phyloP scores from a whole-genome alignment of 2,113 vertebrate species.

The Varanus komodoensis region DNA sequence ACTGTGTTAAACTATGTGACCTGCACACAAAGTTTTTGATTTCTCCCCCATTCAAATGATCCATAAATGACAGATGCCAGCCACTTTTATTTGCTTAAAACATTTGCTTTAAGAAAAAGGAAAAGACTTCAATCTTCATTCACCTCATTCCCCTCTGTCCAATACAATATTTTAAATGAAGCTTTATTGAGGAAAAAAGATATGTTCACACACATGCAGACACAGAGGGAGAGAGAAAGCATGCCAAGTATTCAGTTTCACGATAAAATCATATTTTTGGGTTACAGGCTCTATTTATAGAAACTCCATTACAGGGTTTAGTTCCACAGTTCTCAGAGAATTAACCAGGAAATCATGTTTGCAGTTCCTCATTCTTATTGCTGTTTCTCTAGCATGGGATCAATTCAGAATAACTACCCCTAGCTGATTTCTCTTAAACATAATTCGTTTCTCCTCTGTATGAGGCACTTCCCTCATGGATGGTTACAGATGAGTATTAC shows the following conservation, averaged over 20 bases:
- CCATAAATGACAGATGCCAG: not conserved
- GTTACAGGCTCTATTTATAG: not conserved
- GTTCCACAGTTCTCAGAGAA: not conserved
- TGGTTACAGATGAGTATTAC: too few species aligned
- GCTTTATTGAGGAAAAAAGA: not conserved
- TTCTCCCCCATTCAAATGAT: not conserved
- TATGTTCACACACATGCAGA: not conserved
- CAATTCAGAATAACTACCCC: not conserved
- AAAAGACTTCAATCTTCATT: not conserved
- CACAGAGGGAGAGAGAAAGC: not conserved
- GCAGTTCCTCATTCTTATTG: not conserved
- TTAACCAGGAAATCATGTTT: not conserved
- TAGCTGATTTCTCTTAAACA: not conserved
- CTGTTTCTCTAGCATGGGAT: not conserved
- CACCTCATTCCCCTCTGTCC: not conserved
- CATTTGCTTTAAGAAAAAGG: not conserved
- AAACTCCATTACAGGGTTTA: not conserved
- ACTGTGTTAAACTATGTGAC: not conserved
- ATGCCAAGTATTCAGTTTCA: not conserved
- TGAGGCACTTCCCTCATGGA: too few species aligned
- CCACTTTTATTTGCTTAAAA: not conserved
- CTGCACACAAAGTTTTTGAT: not conserved
- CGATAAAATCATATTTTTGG: not conserved
- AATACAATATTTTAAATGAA: not conserved
- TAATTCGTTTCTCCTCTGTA: not conserved